Evolutionary conservation across 1,140 invertebrate genomes (phyloP), one percentile per base, ranked within the genome.

Genomic region (Apis cerana): DNA sequence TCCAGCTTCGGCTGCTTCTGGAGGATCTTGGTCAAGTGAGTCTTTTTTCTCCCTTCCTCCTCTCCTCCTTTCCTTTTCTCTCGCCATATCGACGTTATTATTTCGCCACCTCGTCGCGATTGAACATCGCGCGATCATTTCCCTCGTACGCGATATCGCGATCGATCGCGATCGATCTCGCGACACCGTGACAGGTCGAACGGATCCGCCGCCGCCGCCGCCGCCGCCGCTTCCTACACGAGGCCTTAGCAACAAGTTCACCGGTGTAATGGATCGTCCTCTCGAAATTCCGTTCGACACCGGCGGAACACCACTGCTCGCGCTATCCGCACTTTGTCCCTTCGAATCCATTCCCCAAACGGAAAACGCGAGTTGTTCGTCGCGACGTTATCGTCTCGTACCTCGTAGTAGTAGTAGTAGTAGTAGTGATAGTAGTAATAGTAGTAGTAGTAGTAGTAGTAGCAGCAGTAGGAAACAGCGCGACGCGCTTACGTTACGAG

Each of bases 1-100:
- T 98, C 97, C 95, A 97, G 96, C 94, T 98, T 98, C 92, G 97
- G 97, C 91, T 97, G 97, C 94, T 98, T 98, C 94, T 98, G 97
- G 97, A 96, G 96, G 93, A 97, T 98, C 92, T 95, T 98, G 85
- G 95, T 95, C 94, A 97, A 97, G 97, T 97, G 94, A 97, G 96
- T 97, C 4, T 43, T 0, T 43, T 43, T 43, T 43, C 5, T 43
- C 33, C 2, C 5, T 43, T 43, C 5, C 5, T 43, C 5, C 0
- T 43, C 33, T 43, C 5, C 5, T 43, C 5, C 5, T 43, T 5
- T 43, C 5, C 33, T 43, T 5, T 43, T 43, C 5, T 7, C 3
- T 43, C 48, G 64, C 61, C 48, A 27, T 27, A 43, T 52, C 61
- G 17, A 75, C 33, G 21, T 12, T 11, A 11, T 13, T 21, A 11